A percentile compares a stretch with the other conserved stretches of the same genome.
Conservation (phyloP, 2,113 vertebrate species). For the Pelodiscus sinensis region DNA sequence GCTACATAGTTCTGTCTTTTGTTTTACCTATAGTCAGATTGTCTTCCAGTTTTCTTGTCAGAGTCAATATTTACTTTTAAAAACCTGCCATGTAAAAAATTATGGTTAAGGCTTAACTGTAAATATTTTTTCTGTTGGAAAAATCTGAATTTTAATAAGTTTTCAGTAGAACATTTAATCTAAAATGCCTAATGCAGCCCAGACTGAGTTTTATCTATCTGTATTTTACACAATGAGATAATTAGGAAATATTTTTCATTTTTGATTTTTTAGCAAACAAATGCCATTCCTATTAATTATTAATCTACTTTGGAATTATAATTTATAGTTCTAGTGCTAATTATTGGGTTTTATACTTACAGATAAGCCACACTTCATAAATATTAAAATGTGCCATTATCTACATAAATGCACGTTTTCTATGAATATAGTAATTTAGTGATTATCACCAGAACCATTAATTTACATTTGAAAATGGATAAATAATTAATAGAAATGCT, state of each 20-base stretch:
- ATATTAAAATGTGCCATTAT: constrained; percentile 55
- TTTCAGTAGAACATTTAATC: background rate
- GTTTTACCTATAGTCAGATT: background rate
- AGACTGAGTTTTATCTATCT: background rate
- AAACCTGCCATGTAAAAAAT: background rate
- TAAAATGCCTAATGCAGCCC: background rate
- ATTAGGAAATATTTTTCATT: background rate
- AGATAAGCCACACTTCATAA: constrained; percentile 59
- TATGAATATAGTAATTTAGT: constrained; percentile 20
- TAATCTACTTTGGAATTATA: constrained; percentile 33
- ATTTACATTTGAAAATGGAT: constrained; percentile 48
- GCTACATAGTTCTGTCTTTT: too few relatives aligned
- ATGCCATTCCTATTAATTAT: constrained; percentile 8
- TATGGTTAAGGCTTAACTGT: background rate
- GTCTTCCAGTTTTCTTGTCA: background rate
- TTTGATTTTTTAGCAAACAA: background rate
- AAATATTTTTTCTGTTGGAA: background rate
- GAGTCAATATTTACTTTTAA: background rate
- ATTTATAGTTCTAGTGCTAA: constrained; percentile 13
- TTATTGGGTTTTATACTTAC: constrained; percentile 64
- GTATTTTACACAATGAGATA: background rate
- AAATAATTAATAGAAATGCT: constrained; percentile 35
- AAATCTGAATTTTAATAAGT: background rate
- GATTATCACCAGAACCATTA: constrained; percentile 48
- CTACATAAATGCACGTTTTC: constrained; percentile 15